These are phyloP conservation scores for Achatina immaculata DNA, from an alignment of 1,140 invertebrate species.

Conservation along the genomic window DNA sequence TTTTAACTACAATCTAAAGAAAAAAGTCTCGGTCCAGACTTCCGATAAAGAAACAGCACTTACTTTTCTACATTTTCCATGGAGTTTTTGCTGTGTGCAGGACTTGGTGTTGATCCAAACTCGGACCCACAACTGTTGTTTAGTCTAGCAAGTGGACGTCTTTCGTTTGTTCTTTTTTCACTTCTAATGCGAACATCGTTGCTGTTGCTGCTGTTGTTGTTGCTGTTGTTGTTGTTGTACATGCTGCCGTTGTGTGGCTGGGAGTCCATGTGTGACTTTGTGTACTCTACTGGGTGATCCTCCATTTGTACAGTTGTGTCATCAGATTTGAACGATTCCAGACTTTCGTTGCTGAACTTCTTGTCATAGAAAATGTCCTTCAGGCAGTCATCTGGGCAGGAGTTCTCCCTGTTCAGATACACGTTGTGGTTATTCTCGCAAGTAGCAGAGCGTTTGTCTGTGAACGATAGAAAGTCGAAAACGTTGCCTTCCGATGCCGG, in stretches of 20 bases:
- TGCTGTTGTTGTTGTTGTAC: background rate
- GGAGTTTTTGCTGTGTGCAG: no score
- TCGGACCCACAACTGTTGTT: background rate
- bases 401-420: background rate
- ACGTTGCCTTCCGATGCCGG: background rate
- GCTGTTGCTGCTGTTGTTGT: background rate
- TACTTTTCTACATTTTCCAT: no score
- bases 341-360: constrained; percentile 11
- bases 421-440: constrained; percentile 8
- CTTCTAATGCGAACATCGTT: background rate
- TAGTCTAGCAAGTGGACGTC: background rate
- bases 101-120: background rate
- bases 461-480: background rate
- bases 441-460: background rate
- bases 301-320: background rate
- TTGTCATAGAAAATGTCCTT: background rate
- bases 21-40: no score
- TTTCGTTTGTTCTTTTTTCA: background rate
- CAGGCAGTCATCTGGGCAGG: background rate
- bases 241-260: background rate
- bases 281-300: background rate
- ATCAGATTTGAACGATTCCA: background rate
- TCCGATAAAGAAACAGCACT: no score
- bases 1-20: no score
- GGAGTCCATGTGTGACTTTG: background rate